Evolutionary conservation across 1,140 invertebrate genomes (phyloP), one percentile per base, ranked within the genome.

Genomic region (Neelides sp.): DNA sequence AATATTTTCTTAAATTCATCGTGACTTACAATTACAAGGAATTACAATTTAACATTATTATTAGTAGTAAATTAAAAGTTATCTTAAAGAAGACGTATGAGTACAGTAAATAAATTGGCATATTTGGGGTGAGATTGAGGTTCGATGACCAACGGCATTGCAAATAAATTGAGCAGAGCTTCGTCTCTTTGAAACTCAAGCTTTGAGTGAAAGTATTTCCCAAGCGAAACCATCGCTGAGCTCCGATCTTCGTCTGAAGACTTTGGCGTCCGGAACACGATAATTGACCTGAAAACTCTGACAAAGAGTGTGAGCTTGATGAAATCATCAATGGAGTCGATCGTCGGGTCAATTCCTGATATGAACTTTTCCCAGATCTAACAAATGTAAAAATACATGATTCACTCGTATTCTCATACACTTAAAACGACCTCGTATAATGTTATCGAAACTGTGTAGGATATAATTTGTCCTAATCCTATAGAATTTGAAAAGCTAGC

Each of bases 61-160:
- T n/a, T n/a, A n/a, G n/a, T n/a, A n/a, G n/a, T n/a, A n/a, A n/a
- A n/a, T n/a, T n/a, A n/a, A n/a, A n/a, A n/a, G n/a, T n/a, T n/a
- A n/a, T n/a, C 30, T 44, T 28, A 3, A 15, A 27, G 12, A 7
- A 42, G 10, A 13, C 23, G 23, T 3, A 7, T 15, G 23, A n/a
- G 3, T 28, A 44, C 42, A n/a, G 28, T 24, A 44, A 44, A 44
- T 2, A 44, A 28, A 28, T 4, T 44, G 17, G 15, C 42, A 28
- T 30, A 44, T 7, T 30, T 28, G 5, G 46, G 37, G 51, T 55
- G 57, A 19, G 15, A 22, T 13, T 32, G 22, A 3, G 57, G 57
- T 17, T 55, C 48, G 2, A 43, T 19, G 3, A 59, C 54, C 37
- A 53, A 59, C 17, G 57, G 57, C 19, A 59, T 43, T 2, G 57